phyloP scores from a whole-genome alignment of 2,888 invertebrate species.

The Dione juno region DNA sequence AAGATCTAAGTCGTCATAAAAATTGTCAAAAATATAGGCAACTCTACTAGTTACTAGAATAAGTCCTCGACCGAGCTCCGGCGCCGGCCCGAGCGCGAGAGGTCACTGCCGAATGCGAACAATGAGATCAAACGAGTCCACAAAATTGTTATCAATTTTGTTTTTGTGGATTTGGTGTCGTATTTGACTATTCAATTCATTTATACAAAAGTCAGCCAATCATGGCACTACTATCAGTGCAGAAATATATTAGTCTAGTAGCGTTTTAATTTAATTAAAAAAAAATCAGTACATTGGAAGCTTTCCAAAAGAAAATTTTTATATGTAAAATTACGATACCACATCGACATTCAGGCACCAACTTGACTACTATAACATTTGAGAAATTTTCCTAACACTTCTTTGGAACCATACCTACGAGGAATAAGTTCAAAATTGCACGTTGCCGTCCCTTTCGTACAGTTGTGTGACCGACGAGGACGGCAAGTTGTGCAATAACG shows the following conservation, averaged over 20 bases:
- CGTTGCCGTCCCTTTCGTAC: slow-evolving; percentile 30
- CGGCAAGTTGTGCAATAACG: slow-evolving; percentile 43
- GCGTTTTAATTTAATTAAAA: slow-evolving; percentile 63
- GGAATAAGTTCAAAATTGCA: slow-evolving; percentile 49
- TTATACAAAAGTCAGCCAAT: slow-evolving; percentile 75
- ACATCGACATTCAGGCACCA: slow-evolving; percentile 77
- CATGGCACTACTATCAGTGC: slow-evolving; percentile 82
- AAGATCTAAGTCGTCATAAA: slow-evolving; percentile 8
- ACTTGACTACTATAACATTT: slow-evolving; percentile 66
- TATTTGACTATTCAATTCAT: slow-evolving; percentile 77
- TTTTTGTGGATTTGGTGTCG: slow-evolving; percentile 80
- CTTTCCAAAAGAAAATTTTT: slow-evolving; percentile 66
- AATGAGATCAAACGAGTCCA: slow-evolving; percentile 80
- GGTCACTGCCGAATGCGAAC: slow-evolving; percentile 58
- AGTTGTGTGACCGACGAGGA: slow-evolving; percentile 25
- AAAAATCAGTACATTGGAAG: slow-evolving; percentile 81
- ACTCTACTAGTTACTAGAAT: slow-evolving; percentile 3
- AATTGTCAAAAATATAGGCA: slow-evolving; percentile 21
- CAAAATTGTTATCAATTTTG: slow-evolving; percentile 59
- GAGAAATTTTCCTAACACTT: slow-evolving; percentile 72
- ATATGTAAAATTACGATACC: slow-evolving; percentile 60
- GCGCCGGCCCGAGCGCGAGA: no score
- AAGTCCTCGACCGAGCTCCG: no score
- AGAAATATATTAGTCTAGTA: slow-evolving; percentile 73
- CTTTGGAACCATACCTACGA: slow-evolving; percentile 61